These are phyloP conservation scores for Drosophila lacteicornis DNA, from an alignment of 1,140 invertebrate species.

Conservation along the genomic window DNA sequence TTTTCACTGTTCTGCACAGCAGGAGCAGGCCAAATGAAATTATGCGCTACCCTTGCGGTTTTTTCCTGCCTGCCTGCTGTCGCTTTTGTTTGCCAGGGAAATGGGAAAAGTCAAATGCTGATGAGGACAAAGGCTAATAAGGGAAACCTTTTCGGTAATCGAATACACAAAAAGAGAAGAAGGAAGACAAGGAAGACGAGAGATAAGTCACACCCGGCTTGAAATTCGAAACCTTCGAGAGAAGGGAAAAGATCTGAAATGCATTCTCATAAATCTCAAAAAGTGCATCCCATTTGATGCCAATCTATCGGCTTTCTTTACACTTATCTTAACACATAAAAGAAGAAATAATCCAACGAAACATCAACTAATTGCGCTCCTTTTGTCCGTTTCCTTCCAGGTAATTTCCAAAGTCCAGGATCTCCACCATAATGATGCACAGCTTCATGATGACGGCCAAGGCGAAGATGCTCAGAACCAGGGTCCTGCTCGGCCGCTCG, in stretches of 20 bases:
- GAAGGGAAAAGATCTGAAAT: constrained; percentile 23
- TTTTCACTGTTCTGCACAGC: constrained; percentile 54
- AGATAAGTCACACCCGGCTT: not conserved
- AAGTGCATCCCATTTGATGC: constrained; percentile 31
- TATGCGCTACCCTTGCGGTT: constrained; percentile 33
- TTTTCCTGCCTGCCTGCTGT: constrained; percentile 24
- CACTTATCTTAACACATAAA: constrained; percentile 7
- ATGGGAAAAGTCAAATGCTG: constrained; percentile 54
- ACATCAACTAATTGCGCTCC: constrained; percentile 27
- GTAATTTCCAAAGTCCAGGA: constrained; percentile 49
- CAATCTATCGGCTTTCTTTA: constrained; percentile 30
- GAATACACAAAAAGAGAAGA: constrained; percentile 38
- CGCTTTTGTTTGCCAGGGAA: constrained; percentile 24
- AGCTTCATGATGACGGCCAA: constrained; percentile 55
- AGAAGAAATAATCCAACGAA: constrained; percentile 5
- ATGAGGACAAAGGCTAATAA: constrained; percentile 50
- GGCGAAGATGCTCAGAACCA: constrained; percentile 48
- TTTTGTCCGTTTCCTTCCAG: constrained; percentile 15
- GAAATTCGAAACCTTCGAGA: constrained; percentile 22
- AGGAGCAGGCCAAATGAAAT: constrained; percentile 43
- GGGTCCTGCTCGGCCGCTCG: constrained; percentile 32
- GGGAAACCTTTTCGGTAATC: constrained; percentile 46
- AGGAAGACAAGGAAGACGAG: not conserved
- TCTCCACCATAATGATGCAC: constrained; percentile 54
- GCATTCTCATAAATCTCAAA: constrained; percentile 11